Evolutionary conservation across 2,113 vertebrate species (phyloP), one percentile per base, ranked within the genome.

Genomic region (Silurus asotus): DNA sequence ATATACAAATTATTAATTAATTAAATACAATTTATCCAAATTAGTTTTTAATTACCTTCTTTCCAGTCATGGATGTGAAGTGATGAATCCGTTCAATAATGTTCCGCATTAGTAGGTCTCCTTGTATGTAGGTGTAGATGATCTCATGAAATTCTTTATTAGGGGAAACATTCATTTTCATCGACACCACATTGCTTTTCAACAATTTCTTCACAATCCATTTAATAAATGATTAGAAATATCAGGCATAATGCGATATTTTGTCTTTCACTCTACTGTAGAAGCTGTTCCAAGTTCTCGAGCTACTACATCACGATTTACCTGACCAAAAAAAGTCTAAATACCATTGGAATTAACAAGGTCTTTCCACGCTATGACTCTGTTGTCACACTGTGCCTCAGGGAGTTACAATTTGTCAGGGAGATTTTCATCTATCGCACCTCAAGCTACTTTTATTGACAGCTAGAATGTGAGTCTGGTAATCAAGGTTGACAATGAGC

Each of bases 401-500:
- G 76, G 84, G 76, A 79, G 28, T 8, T n/a, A 25, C 14, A 55
- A 55, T 51, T n/a, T 76, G n/a, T 25, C 69, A 62, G 55, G 8
- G 14, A 28, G 51, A 70, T 55, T 37, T 37, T 25, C 17, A 15
- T 25, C 11, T 55, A 77, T 64, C 59, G 37, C 72, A 65, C 59
- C 48, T 64, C 6, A 5, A 19, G 45, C 20, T n/a, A 56, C 37
- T 76, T 25, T 15, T 6, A 48, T 77, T 84, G 58, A 77, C 59
- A 77, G 75, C 83, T 64, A 77, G 75, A 56, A 49, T 48, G 53
- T 23, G 25, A 61, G 56, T 23, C 37, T n/a, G 23, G 13, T 75
- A 84, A 75, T 74, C 56, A 15, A 62, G 6, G 25, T 56, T 77
- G 53, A 77, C 75, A 84, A 49, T 77, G 23, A 62, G 72, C 70